Evolutionary conservation across 2,888 invertebrate species (phyloP), one percentile per base, ranked within the genome.

Genomic region (Mythimna vitellina): DNA sequence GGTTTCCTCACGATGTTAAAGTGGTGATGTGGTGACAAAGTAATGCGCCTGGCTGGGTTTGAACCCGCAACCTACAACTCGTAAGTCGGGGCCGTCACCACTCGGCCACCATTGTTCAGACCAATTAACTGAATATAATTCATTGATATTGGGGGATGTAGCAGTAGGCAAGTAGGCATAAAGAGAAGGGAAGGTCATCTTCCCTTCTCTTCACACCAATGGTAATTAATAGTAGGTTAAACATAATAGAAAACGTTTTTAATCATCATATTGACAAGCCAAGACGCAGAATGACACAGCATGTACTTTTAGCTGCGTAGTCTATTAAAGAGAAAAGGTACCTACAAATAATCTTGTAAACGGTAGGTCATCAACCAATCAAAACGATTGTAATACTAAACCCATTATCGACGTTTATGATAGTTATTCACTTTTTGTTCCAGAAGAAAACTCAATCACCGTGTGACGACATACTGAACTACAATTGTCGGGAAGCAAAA

Each of bases 301-400:
- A 66, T 78, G 17, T 53, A 20, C 12, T 49, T 58, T 25, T 12
- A n/a, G 32, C 32, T 54, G n/a, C 4, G 29, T 42, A 70, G 12
- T 17, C 51, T 56, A 64, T 73, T 64, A 42, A 73, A 35, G 51
- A 82, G 82, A 73, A 65, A 61, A 66, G 79, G 73, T 82, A 64
- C 20, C 17, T 17, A 46, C 46, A 46, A 46, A 14, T 32, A 58
- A 17, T 20, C 54, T 64, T 1, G 63, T 64, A 64, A 73, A 66
- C 60, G 68, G 63, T 69, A 82, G 10, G 53, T 57, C 35, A 82
- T 69, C 60, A 61, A 69, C 56, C 63, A 78, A 82, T 82, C 73
- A 66, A 73, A 66, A 42, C 49, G 63, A 61, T 69, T 73, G 73
- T 64, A 63, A 61, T 61, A 32, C 46, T 42, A 17, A 58, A 63